A percentile compares a stretch with the other conserved stretches of the same genome.
phyloP scores from a whole-genome alignment of 1,140 invertebrate species.

The Amyelois transitella region DNA sequence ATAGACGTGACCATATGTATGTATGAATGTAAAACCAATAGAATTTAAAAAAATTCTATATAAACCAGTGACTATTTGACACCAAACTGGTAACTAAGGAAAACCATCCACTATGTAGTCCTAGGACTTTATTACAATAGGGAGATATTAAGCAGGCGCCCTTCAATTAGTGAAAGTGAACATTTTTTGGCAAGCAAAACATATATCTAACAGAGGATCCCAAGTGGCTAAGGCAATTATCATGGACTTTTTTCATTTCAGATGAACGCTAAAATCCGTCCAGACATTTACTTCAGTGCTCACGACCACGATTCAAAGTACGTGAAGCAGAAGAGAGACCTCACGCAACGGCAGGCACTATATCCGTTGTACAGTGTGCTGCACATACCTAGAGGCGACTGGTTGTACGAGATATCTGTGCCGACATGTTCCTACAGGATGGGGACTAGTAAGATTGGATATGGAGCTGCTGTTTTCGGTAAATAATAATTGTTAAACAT shows the following conservation, averaged over 20 bases:
- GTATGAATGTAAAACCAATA: too few species aligned
- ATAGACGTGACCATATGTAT: too few species aligned
- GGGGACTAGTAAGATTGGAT: conserved; percentile 89
- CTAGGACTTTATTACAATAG: too few species aligned
- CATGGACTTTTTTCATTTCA: conserved; percentile 39
- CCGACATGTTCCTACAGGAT: conserved; percentile 97
- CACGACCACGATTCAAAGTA: conserved; percentile 82
- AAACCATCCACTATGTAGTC: too few species aligned
- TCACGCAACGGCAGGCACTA: conserved; percentile 34
- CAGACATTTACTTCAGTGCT: conserved; percentile 88
- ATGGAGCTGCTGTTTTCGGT: conserved; percentile 89
- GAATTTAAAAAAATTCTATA: too few species aligned
- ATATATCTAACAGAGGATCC: too few species aligned
- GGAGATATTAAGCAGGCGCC: too few species aligned
- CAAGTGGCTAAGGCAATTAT: too few species aligned
- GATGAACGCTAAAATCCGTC: conserved; percentile 80
- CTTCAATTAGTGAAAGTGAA: too few species aligned
- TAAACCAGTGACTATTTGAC: too few species aligned
- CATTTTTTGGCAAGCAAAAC: too few species aligned
- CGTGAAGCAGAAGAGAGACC: conserved; percentile 39
- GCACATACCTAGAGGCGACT: conserved; percentile 51
- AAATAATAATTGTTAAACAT: conserved; percentile 37
- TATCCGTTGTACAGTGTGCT: conserved; percentile 50
- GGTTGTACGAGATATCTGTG: conserved; percentile 88
- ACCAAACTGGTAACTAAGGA: too few species aligned